Evolutionary conservation across 2,888 invertebrate species (phyloP).

Genomic region (Allophyes oxyacanthae): DNA sequence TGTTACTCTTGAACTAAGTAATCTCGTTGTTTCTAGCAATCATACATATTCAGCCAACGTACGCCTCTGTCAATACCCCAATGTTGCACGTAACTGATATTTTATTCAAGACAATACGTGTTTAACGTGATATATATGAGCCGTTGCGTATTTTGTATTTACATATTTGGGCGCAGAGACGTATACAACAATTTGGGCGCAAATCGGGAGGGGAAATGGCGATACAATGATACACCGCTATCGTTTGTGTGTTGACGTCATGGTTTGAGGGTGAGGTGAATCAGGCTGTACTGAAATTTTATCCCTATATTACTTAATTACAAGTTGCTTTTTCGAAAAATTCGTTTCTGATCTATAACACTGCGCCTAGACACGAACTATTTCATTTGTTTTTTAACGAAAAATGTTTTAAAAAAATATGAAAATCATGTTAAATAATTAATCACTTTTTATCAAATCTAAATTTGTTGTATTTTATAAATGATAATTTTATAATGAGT

Average conservation of each 20-base stretch:
- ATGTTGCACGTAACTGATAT: conserved; percentile 60
- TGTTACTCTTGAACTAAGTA: conserved; percentile 11
- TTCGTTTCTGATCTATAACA: no score
- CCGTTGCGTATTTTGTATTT: conserved; percentile 51
- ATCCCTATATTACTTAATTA: no score
- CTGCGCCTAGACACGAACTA: no score
- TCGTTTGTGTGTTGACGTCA: conserved; percentile 24
- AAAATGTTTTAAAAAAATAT: no score
- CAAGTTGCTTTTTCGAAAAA: no score
- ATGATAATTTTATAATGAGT: no score
- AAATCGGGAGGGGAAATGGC: conserved; percentile 35
- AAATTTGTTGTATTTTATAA: no score
- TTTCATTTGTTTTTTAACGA: no score
- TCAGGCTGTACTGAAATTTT: no score
- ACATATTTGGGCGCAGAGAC: conserved; percentile 54
- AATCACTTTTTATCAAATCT: no score
- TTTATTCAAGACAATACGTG: conserved; percentile 67
- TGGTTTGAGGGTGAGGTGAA: background rate
- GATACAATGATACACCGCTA: conserved; percentile 29
- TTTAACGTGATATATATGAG: conserved; percentile 60
- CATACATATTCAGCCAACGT: conserved; percentile 48
- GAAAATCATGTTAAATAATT: no score
- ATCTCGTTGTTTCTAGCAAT: conserved; percentile 18
- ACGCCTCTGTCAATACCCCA: conserved; percentile 35
- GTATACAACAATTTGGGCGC: conserved; percentile 48